Evolutionary conservation across 2,113 vertebrate species (phyloP), one percentile per base, ranked within the genome.

Genomic region (Benitochromis conjunctus): DNA sequence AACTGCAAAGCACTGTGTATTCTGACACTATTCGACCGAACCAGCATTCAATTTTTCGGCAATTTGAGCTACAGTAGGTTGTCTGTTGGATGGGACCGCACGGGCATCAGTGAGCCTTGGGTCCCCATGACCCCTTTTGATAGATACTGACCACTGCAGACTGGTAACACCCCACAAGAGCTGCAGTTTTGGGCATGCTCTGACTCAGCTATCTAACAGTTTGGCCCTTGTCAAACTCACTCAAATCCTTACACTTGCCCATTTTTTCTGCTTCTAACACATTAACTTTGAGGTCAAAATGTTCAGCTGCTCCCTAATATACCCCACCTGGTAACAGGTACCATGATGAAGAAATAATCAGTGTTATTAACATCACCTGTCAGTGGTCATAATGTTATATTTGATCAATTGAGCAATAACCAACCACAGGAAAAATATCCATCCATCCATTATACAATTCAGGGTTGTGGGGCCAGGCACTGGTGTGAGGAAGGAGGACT

Each of bases 281-380:
- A 66, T 41, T 41, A 66, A 66, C 62, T 66, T 66, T 66, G 62
- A 66, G 62, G 36, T 41, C 62, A 66, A 41, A 66, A 41, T 66
- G 62, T 36, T 64, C 31, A 36, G 1, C 12, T 36, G 18, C 60
- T 64, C 31, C 60, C 60, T 64, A 64, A 36, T 36, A 64, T 64
- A 36, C 36, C 60, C 60, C 60, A 64, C 31, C 60, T n/a, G 0
- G 3, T 41, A 41, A 0, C 1, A 66, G 62, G 34, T 64, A 24
- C 26, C 56, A 58, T 1, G 56, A 58, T 60, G 62, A 66, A 66
- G 34, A 66, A 41, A 41, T 66, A 41, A 14, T 66, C 7, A 41
- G 62, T 41, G 62, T 21, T 66, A 41, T 41, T 66, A 38, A 66
- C 62, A 41, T 66, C n/a, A 14, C 62, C 36, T 9, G 36, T 66